Base-by-base conservation (phyloP, 1,140 invertebrate species). In the Drosophila micromelanica region DNA sequence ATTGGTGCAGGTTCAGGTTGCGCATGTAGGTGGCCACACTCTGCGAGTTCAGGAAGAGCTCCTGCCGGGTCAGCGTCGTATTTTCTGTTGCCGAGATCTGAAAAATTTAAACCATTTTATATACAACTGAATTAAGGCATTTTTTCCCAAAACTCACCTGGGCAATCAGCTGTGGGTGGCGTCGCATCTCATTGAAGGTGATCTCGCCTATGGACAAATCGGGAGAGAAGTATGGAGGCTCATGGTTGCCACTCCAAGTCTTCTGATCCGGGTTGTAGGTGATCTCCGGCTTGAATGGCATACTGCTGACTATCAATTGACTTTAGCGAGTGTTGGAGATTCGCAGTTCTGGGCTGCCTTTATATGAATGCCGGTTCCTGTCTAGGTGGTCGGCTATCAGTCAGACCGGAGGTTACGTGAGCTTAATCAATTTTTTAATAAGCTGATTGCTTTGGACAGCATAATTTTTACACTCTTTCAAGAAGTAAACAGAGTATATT, bases 31-130 rank as follows among this genome's bases (percentile, higher is more conserved):
- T 69, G 17, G 71, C 71, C 13, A 74, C 30, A 17, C 71, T 51
- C 23, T 73, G 54, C 2, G 70, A 30, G 13, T 78, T 78, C 35
- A 63, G 11, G 8, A 74, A 49, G 7, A 77, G 13, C 43, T 78
- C 76, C 35, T 56, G 61, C 5, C 73, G 61, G 2, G 76, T 78
- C 2, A 75, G 13, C 6, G 51, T 49, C 0, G 72, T 78, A 3
- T 75, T 49, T 2, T 78, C 76, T 7, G 72, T 35, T 2, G 40
- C 62, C 23, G 76, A 78, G 11, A 78, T 75, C 73, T 78, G 11
- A 4, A 13, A 9, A 2, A 13, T 0, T 27, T 11, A 15, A 13
- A 6, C 27, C 27, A 27, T 27, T 27, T 17, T 7, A 0, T 1
- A 0, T n/a, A 9, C 3, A 4, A 1, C 11, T 49, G 9, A 13